Conservation (phyloP, 2,888 invertebrate genomes). For the Anodontia alba region DNA sequence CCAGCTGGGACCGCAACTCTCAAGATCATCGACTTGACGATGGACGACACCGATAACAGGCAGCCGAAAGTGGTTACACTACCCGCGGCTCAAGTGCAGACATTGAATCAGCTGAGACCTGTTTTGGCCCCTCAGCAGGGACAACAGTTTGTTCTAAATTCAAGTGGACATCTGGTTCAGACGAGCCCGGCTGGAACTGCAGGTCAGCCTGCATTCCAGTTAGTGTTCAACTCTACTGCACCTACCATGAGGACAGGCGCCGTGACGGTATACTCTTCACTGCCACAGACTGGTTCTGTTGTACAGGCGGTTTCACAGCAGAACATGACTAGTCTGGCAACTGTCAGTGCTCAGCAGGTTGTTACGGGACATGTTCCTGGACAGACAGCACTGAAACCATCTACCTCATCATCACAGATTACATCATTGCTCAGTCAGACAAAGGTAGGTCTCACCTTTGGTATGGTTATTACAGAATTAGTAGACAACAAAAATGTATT, state of each 20-base stretch:
- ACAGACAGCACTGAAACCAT: background rate
- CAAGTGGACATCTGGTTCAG: background rate
- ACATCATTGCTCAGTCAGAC: conserved; percentile 16
- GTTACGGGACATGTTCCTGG: background rate
- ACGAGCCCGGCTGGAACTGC: background rate
- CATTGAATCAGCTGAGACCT: conserved; percentile 6
- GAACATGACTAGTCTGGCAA: conserved; percentile 1
- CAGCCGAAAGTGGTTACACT: conserved; percentile 10
- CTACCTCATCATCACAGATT: conserved; percentile 15
- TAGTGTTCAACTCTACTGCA: conserved; percentile 67
- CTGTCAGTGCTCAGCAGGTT: background rate
- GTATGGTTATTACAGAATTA: no score
- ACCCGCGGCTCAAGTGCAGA: background rate
- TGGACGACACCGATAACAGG: conserved; percentile 69
- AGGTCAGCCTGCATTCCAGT: conserved; percentile 53
- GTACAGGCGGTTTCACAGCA: conserved; percentile 16
- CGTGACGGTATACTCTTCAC: conserved; percentile 25
- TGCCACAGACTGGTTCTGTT: conserved; percentile 47
- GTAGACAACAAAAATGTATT: no score
- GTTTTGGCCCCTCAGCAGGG: background rate
- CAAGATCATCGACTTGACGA: conserved; percentile 75
- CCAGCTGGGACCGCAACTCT: conserved; percentile 7
- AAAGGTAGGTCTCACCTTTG: background rate
- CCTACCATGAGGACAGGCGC: conserved; percentile 64
- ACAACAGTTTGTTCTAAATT: background rate